These are phyloP conservation scores for Dione juno DNA, from an alignment of 2,888 invertebrate genomes.

Conservation along the genomic window DNA sequence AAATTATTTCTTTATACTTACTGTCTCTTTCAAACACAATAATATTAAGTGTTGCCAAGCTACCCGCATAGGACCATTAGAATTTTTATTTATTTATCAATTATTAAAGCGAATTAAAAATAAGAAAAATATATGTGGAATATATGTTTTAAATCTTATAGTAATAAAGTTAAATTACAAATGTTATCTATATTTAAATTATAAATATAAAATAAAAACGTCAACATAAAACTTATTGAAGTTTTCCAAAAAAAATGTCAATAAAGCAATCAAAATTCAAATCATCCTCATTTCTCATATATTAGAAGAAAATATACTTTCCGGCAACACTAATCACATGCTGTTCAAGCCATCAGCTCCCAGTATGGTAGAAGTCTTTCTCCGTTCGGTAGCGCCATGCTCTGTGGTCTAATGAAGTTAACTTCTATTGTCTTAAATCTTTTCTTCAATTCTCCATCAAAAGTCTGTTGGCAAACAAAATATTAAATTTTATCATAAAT, in stretches of 20 bases:
- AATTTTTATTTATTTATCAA: not conserved
- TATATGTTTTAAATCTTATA: not conserved
- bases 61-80: not conserved
- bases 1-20: constrained; percentile 10
- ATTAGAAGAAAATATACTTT: not conserved
- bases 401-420: constrained; percentile 88
- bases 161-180: not conserved
- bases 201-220: not conserved
- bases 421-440: constrained; percentile 89
- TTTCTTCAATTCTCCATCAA: constrained; percentile 90
- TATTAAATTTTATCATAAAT: constrained; percentile 2
- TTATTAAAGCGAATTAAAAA: too few relatives aligned
- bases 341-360: constrained; percentile 73
- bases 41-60: constrained; percentile 10
- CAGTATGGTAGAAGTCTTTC: constrained; percentile 88
- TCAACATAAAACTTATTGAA: too few relatives aligned
- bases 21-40: not conserved
- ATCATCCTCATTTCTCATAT: not conserved
- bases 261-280: not conserved
- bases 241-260: not conserved
- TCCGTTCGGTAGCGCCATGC: constrained; percentile 83
- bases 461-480: constrained; percentile 79
- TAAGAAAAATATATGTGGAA: not conserved
- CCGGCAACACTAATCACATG: constrained; percentile 16
- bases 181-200: not conserved